Percentiles rank a stretch among this genome's conserved stretches.
Conservation (phyloP, 2,888 invertebrate species). For the Orchestes rusci region DNA sequence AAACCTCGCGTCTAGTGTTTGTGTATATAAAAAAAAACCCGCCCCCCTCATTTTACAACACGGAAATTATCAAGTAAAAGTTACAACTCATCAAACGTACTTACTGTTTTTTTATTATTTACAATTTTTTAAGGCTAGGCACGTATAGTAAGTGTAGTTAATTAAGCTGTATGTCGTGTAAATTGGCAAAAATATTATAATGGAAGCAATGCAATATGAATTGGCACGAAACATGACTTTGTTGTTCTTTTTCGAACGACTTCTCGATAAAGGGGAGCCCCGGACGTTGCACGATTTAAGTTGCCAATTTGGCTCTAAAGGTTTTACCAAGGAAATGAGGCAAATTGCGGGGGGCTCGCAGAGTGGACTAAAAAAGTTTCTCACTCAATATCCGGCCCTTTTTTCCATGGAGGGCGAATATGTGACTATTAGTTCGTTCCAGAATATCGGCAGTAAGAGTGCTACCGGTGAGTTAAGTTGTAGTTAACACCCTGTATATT, state of each 20-base stretch:
- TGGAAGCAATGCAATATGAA: slow-evolving; percentile 94
- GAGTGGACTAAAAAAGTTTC: slow-evolving; percentile 92
- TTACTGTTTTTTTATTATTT: too few species aligned
- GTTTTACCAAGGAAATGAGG: slow-evolving; percentile 98
- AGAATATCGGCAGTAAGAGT: slow-evolving; percentile 54
- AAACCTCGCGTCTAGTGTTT: slow-evolving; percentile 10
- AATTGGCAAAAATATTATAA: too few species aligned
- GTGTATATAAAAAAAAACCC: slow-evolving; percentile 11
- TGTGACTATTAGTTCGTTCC: slow-evolving; percentile 77
- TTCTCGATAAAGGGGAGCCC: slow-evolving; percentile 94
- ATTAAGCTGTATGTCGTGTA: too few species aligned
- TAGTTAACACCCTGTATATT: too few species aligned
- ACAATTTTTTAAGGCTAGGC: too few species aligned
- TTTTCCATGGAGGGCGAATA: slow-evolving; percentile 93
- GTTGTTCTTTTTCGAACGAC: slow-evolving; percentile 95
- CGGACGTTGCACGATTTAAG: slow-evolving; percentile 95
- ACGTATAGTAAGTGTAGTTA: too few species aligned
- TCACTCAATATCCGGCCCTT: slow-evolving; percentile 91
- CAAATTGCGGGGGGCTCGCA: slow-evolving; percentile 94
- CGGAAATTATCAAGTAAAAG: slow-evolving; percentile 10
- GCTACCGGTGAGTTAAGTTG: slow-evolving; percentile 40
- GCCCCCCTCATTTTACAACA: background rate
- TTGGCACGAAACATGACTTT: slow-evolving; percentile 90
- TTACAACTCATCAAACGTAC: slow-evolving; percentile 22
- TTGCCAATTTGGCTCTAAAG: slow-evolving; percentile 98